phyloP scores from a whole-genome alignment of 2,113 vertebrate genomes.

The Clupea harengus region DNA sequence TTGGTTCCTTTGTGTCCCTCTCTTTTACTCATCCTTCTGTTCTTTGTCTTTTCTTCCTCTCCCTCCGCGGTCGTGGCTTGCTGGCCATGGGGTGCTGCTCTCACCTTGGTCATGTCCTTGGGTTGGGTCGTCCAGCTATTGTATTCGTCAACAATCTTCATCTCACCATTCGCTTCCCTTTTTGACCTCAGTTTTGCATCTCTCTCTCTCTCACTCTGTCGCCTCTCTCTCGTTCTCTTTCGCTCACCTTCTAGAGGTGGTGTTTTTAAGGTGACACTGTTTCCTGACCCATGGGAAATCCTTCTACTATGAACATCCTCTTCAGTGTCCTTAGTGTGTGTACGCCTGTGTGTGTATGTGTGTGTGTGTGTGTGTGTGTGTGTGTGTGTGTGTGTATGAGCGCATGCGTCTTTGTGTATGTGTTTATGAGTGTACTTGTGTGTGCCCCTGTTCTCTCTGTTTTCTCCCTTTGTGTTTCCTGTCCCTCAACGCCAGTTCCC shows the following conservation, averaged over 20 bases:
- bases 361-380: too few relatives aligned
- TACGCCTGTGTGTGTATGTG: neutral
- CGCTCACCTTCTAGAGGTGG: constrained; percentile 28
- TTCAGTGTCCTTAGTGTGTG: neutral
- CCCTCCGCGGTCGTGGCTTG: constrained; percentile 16
- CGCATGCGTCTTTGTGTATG: neutral
- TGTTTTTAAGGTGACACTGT: constrained; percentile 51
- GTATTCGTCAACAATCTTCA: neutral
- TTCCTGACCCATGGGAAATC: constrained; percentile 31
- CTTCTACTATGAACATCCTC: constrained; percentile 7
- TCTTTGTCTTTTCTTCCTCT: constrained; percentile 33
- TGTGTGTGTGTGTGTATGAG: neutral
- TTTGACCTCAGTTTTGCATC: constrained; percentile 45
- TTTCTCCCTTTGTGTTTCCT: neutral
- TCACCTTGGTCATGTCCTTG: constrained; percentile 43
- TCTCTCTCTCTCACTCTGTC: constrained; percentile 50
- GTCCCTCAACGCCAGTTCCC: neutral
- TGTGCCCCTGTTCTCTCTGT: neutral
- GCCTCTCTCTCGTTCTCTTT: constrained; percentile 39
- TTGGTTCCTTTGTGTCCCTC: constrained; percentile 34
- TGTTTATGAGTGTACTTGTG: neutral
- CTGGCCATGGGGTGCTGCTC: constrained; percentile 30
- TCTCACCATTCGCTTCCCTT: constrained; percentile 16
- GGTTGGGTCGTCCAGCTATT: neutral
- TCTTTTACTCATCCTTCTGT: constrained; percentile 18